A percentile compares a stretch with the other conserved stretches of the same genome.
These are phyloP conservation scores for Gymnarchus niloticus DNA, from an alignment of 2,113 vertebrate genomes.

Conservation along the genomic window DNA sequence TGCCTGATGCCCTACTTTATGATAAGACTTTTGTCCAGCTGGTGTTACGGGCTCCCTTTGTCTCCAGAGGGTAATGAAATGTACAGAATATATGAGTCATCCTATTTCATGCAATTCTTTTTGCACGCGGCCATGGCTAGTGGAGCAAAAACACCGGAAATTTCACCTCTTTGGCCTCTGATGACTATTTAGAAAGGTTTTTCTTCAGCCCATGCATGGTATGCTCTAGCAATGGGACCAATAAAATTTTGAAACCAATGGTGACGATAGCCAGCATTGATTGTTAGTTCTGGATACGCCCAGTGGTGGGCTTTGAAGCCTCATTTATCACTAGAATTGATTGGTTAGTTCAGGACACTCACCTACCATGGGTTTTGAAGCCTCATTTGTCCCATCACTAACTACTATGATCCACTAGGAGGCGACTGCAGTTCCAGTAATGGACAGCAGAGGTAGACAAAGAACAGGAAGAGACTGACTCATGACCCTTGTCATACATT, in stretches of 20 bases:
- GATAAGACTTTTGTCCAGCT: neutral
- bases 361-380: too few relatives aligned
- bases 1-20: too few relatives aligned
- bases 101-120: neutral
- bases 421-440: neutral
- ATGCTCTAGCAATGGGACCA: too few relatives aligned
- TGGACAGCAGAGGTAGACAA: neutral
- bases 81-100: neutral
- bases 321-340: too few relatives aligned
- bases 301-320: too few relatives aligned
- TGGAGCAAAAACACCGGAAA: neutral
- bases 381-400: too few relatives aligned
- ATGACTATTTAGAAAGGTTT: neutral
- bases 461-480: neutral
- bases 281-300: too few relatives aligned
- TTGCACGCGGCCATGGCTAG: neutral
- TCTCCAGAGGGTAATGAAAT: neutral
- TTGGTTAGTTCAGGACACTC: too few relatives aligned
- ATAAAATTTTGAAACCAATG: too few relatives aligned
- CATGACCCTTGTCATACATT: neutral
- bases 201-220: neutral
- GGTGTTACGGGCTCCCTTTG: neutral
- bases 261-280: too few relatives aligned
- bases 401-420: neutral
- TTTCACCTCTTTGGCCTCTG: neutral